Percentiles rank a stretch among this genome's conserved stretches.
Evolutionary conservation across 2,113 vertebrate genomes (phyloP).

Genomic region (Triplophysa siluroides): DNA sequence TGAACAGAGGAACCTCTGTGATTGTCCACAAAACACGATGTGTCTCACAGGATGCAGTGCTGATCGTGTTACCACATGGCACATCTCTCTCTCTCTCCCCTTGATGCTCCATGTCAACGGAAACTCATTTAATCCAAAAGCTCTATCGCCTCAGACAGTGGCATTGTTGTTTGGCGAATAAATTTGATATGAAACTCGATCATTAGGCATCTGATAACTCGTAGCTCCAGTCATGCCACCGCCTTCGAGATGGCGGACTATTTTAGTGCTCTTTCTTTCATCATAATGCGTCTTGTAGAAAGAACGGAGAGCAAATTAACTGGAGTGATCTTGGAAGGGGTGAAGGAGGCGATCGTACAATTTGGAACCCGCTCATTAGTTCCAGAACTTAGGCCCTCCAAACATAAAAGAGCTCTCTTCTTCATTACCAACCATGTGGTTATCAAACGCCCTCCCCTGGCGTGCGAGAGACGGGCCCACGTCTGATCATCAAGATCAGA

Average conservation of each 20-base stretch:
- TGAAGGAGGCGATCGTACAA: neutral
- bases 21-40: slow-evolving; percentile 42
- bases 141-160: slow-evolving; percentile 31
- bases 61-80: slow-evolving; percentile 49
- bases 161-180: slow-evolving; percentile 15
- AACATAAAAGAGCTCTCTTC: slow-evolving; percentile 33
- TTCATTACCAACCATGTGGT: slow-evolving; percentile 32
- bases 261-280: slow-evolving; percentile 43
- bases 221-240: slow-evolving; percentile 17
- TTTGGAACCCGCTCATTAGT: slow-evolving; percentile 34
- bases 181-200: slow-evolving; percentile 44
- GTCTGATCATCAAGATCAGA: slow-evolving; percentile 41
- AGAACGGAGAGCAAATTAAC: slow-evolving; percentile 39
- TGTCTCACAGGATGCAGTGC: slow-evolving; percentile 6
- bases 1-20: slow-evolving; percentile 42
- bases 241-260: slow-evolving; percentile 16
- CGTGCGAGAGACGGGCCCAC: neutral
- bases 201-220: slow-evolving; percentile 32
- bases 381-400: slow-evolving; percentile 22
- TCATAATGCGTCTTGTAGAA: slow-evolving; percentile 33
- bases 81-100: slow-evolving; percentile 28
- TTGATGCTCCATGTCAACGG: slow-evolving; percentile 28
- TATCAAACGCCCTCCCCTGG: slow-evolving; percentile 29
- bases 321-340: slow-evolving; percentile 30
- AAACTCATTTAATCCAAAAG: slow-evolving; percentile 48